Conservation (phyloP, 2,113 vertebrate species). For the Muntiacus reevesi region DNA sequence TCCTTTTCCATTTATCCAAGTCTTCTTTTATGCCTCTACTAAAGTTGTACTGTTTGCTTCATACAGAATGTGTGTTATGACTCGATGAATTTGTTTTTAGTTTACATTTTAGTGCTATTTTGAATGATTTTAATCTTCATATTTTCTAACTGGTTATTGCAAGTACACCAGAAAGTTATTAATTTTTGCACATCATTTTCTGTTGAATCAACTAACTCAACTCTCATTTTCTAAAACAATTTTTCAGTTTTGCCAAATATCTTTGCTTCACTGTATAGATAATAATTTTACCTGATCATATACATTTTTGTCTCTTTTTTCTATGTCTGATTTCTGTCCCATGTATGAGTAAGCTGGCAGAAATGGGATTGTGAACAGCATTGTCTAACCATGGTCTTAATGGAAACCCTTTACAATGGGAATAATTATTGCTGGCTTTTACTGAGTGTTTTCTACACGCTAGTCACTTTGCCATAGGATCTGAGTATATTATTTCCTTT, state of each 20-base stretch:
- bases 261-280: not conserved
- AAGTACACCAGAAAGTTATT: not conserved
- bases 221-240: not conserved
- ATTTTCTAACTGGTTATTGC: conserved; percentile 35
- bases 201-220: not conserved
- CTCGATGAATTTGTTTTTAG: not conserved
- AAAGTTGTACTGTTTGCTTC: not conserved
- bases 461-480: not conserved
- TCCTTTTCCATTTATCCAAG: not conserved
- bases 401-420: not conserved
- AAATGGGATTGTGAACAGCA: not conserved
- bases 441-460: not conserved
- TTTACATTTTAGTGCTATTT: not conserved
- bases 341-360: not conserved
- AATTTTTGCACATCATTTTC: not conserved
- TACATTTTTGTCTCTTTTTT: not conserved
- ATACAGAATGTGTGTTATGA: not conserved
- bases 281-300: not conserved
- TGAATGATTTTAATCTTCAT: not conserved
- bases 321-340: not conserved
- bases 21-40: not conserved
- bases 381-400: not conserved
- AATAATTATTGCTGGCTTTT: not conserved
- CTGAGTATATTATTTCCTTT: not conserved
- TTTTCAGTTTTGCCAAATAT: not conserved